phyloP scores from a whole-genome alignment of 2,888 invertebrate species.

The Chirona hameri region DNA sequence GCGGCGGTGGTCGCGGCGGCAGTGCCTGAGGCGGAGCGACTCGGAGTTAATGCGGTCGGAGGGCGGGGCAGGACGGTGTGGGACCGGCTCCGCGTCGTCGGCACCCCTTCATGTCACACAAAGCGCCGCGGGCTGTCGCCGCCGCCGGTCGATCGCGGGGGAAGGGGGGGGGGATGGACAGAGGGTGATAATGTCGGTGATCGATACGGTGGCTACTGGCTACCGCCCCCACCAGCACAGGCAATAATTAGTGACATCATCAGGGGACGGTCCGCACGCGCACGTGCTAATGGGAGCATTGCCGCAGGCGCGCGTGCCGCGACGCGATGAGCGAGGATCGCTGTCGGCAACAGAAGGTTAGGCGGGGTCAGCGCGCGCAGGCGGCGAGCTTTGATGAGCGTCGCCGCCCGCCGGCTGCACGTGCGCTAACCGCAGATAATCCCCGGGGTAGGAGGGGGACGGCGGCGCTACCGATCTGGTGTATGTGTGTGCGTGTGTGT shows the following conservation, averaged over 20 bases:
- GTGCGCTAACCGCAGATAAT: too few relatives aligned
- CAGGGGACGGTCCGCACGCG: not conserved
- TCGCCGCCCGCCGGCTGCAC: too few relatives aligned
- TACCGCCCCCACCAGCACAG: not conserved
- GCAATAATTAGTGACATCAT: not conserved
- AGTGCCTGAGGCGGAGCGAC: too few relatives aligned
- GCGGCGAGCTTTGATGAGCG: not conserved
- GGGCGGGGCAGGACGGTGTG: too few relatives aligned
- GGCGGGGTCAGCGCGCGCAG: not conserved
- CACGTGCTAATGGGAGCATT: not conserved
- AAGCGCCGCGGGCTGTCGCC: not conserved
- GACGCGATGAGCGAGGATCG: not conserved
- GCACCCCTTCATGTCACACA: not conserved
- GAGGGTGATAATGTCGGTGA: not conserved
- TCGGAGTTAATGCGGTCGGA: not conserved
- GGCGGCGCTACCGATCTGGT: too few relatives aligned
- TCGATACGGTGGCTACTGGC: not conserved
- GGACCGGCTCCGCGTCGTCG: not conserved
- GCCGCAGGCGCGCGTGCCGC: not conserved
- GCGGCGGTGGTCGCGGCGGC: not conserved
- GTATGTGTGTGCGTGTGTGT: too few relatives aligned
- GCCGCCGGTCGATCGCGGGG: not conserved
- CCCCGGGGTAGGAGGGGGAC: too few relatives aligned
- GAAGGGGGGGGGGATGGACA: not conserved
- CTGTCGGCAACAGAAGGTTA: too few relatives aligned